A percentile compares a stretch with the other conserved stretches of the same genome.
Evolutionary conservation across 2,888 invertebrate species (phyloP).

Genomic region (Stenodera caucasica): DNA sequence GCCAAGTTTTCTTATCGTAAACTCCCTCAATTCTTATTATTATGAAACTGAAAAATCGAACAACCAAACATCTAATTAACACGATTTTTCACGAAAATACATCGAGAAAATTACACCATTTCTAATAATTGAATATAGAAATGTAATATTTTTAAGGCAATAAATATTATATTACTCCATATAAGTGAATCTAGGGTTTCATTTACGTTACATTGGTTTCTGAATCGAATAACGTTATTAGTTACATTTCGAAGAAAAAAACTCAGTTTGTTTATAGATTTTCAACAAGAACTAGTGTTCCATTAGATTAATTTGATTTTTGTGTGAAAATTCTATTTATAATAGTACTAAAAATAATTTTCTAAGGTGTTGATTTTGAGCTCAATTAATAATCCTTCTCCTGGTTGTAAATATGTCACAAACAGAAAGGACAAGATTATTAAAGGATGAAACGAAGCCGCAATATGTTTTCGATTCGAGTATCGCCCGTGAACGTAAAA

Average conservation of each 20-base stretch:
- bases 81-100: no score
- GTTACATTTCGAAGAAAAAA: conserved; percentile 12
- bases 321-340: background rate
- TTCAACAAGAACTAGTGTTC: background rate
- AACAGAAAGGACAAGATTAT: conserved; percentile 59
- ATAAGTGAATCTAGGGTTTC: conserved; percentile 40
- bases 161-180: background rate
- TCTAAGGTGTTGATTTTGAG: background rate
- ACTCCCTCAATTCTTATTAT: background rate
- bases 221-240: conserved; percentile 37
- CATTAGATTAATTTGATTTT: conserved; percentile 8
- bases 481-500: conserved; percentile 57
- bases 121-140: background rate
- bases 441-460: conserved; percentile 52
- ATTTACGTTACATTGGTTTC: conserved; percentile 46
- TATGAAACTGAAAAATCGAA: no score
- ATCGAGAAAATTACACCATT: no score
- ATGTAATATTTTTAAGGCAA: background rate
- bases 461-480: conserved; percentile 60
- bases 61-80: no score
- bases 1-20: background rate
- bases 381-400: background rate
- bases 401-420: conserved; percentile 41
- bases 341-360: background rate
- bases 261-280: conserved; percentile 10